phyloP scores from a whole-genome alignment of 2,113 vertebrate genomes.

The Eurystomus gularis region DNA sequence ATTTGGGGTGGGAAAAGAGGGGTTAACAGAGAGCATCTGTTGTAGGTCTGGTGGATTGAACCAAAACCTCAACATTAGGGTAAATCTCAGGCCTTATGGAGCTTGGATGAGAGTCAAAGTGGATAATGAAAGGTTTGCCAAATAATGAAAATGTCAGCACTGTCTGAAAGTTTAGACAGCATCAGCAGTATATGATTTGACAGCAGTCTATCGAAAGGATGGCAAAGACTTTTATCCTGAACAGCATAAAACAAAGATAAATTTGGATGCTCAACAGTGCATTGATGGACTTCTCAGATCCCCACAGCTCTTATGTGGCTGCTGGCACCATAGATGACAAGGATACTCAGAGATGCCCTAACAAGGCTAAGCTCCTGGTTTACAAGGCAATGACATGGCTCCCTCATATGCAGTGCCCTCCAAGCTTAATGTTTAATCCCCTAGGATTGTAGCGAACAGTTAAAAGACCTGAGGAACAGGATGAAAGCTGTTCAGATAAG shows the following conservation, averaged over 20 bases:
- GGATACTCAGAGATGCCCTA: not conserved
- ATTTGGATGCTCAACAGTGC: not conserved
- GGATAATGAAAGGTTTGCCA: constrained; percentile 2
- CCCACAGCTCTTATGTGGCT: not conserved
- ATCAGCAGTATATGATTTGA: not conserved
- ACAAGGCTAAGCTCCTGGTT: not conserved
- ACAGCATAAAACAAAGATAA: not conserved
- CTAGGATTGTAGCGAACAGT: not conserved
- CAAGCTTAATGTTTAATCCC: not conserved
- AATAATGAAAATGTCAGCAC: not conserved
- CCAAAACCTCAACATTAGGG: no score
- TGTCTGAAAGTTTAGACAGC: not conserved
- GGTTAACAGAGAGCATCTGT: no score
- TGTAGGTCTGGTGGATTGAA: no score
- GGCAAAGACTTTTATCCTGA: not conserved
- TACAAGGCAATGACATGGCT: not conserved
- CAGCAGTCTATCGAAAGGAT: not conserved
- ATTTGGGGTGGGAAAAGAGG: no score
- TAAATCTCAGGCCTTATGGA: not conserved
- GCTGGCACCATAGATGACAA: not conserved
- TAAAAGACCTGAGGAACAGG: not conserved
- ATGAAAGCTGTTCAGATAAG: not conserved
- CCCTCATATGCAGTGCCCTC: not conserved
- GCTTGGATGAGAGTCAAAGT: not conserved
- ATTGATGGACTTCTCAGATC: not conserved